These are phyloP conservation scores for Neopelma chrysocephalum DNA, from an alignment of 2,797 vertebrate species.

Conservation along the genomic window DNA sequence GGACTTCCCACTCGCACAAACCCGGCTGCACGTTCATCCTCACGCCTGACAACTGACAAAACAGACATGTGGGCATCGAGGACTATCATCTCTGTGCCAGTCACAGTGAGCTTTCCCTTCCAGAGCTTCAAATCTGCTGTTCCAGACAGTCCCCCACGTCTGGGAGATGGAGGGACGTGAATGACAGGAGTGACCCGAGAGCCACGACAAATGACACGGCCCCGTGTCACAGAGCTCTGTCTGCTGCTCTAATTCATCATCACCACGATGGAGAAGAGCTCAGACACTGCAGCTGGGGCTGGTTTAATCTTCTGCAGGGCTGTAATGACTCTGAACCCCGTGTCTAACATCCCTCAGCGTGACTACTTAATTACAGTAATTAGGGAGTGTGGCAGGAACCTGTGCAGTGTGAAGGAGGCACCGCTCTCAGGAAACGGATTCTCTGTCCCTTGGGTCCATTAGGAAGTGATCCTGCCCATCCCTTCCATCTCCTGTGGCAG, in stretches of 20 bases:
- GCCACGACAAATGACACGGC: not conserved
- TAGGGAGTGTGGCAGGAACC: not conserved
- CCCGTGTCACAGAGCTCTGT: not conserved
- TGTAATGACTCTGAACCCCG: not conserved
- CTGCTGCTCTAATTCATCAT: not conserved
- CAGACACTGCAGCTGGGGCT: not conserved
- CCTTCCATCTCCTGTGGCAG: not conserved
- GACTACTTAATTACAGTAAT: slow-evolving; percentile 75
- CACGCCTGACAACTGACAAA: not conserved
- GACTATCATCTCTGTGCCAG: not conserved
- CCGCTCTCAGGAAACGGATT: not conserved
- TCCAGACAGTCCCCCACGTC: not conserved
- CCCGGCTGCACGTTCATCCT: not conserved
- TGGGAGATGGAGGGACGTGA: not conserved
- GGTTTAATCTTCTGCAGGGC: slow-evolving; percentile 3
- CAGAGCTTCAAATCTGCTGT: accelerated
- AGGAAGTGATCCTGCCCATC: not conserved
- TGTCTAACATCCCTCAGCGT: slow-evolving; percentile 45
- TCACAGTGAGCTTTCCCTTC: not conserved
- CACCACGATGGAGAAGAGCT: not conserved
- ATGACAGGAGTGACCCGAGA: not conserved
- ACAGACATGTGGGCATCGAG: accelerated
- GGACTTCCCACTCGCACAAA: not conserved
- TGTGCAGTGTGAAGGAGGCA: not conserved
- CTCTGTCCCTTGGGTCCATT: not conserved